Evolutionary conservation across 2,888 invertebrate genomes (phyloP).

Genomic region (Thera britannica): DNA sequence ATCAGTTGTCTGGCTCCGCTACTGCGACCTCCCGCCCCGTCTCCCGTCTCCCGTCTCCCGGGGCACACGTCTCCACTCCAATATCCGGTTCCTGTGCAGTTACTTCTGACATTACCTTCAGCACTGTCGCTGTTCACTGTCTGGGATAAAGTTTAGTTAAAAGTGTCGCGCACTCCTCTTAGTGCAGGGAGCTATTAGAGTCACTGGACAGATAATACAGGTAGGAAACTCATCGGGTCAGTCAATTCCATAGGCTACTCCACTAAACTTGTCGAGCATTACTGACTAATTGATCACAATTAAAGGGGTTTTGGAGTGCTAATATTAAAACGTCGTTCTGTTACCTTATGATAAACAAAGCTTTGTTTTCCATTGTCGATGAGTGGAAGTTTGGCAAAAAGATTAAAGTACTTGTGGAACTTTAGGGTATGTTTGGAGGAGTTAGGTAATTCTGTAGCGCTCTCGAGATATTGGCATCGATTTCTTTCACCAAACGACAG

Average conservation of each 20-base stretch:
- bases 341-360: neutral
- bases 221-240: too few relatives aligned
- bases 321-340: too few relatives aligned
- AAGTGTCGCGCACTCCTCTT: neutral
- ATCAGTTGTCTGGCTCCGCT: neutral
- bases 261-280: too few relatives aligned
- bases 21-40: neutral
- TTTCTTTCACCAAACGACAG: slow-evolving; percentile 1
- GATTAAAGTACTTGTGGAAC: neutral
- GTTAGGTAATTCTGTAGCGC: slow-evolving; percentile 5
- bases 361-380: neutral
- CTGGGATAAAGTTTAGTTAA: too few relatives aligned
- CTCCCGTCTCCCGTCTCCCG: neutral
- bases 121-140: too few relatives aligned
- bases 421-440: slow-evolving; percentile 10
- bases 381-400: slow-evolving; percentile 14
- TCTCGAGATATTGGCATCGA: slow-evolving; percentile 6
- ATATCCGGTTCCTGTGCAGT: slow-evolving; percentile 23
- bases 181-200: neutral
- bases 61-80: slow-evolving; percentile 6
- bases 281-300: too few relatives aligned
- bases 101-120: slow-evolving; percentile 4
- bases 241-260: too few relatives aligned
- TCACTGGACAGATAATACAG: too few relatives aligned
- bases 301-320: too few relatives aligned